phyloP scores from a whole-genome alignment of 2,888 invertebrate genomes.

The Amiota communis region DNA sequence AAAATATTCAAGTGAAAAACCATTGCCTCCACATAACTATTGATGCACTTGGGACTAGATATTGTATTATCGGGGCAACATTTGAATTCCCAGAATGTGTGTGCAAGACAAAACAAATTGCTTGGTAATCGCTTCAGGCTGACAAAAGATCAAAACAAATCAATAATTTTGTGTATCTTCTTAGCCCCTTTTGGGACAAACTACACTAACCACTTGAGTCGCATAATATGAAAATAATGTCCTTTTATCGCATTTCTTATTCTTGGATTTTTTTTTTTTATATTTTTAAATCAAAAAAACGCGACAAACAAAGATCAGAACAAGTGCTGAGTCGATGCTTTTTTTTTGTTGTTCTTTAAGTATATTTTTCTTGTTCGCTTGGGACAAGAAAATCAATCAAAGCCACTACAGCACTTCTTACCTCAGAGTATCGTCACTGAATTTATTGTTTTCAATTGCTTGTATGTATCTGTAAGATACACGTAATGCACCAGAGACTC shows the following conservation, averaged over 20 bases:
- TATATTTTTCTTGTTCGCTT: slow-evolving; percentile 13
- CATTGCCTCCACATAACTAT: slow-evolving; percentile 27
- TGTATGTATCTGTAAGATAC: slow-evolving; percentile 24
- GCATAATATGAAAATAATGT: slow-evolving; percentile 34
- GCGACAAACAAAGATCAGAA: slow-evolving; percentile 19
- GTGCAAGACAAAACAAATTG: slow-evolving; percentile 64
- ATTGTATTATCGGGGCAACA: slow-evolving; percentile 18
- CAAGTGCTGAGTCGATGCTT: slow-evolving; percentile 29
- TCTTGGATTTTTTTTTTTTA: neutral
- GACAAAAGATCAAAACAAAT: slow-evolving; percentile 33
- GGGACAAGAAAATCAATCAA: slow-evolving; percentile 47
- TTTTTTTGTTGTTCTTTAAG: slow-evolving; percentile 14
- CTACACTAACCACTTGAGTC: slow-evolving; percentile 9
- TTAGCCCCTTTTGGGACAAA: neutral
- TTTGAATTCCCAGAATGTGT: slow-evolving; percentile 13
- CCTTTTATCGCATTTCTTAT: slow-evolving; percentile 45
- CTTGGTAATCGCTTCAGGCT: slow-evolving; percentile 55
- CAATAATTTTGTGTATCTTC: slow-evolving; percentile 10
- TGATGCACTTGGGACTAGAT: slow-evolving; percentile 51
- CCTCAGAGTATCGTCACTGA: slow-evolving; percentile 3
- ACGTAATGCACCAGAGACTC: slow-evolving; percentile 28
- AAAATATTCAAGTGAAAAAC: slow-evolving; percentile 31
- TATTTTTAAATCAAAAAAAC: slow-evolving; percentile 15
- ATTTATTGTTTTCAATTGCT: slow-evolving; percentile 19
- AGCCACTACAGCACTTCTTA: slow-evolving; percentile 38